Base-by-base conservation (phyloP, 2,888 invertebrate species). In the Agrochola lota region DNA sequence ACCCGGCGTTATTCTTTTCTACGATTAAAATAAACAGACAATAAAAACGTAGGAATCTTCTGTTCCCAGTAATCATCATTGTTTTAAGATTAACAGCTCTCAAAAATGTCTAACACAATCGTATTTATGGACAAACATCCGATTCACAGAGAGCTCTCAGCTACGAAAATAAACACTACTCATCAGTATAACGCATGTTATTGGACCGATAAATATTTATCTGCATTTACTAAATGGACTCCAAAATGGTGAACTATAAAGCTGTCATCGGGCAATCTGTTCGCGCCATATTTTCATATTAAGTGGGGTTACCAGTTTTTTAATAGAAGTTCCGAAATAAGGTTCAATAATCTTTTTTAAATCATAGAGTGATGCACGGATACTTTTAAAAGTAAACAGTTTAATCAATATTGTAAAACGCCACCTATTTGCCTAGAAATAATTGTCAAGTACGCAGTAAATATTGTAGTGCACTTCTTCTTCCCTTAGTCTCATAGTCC, bases 211-310 rank as follows among this genome's bases (percentile, higher is more conserved):
- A 96, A 96, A 96, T 95, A 94, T 96, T 96, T 96, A 95, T 95
- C 95, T 94, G 92, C 94, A 91, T 96, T 95, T 95, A 96, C 95
- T 92, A 95, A 96, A 96, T 96, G 96, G 94, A 95, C 94, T 95
- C 88, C 92, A 94, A 95, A 92, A 95, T 94, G 94, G 94, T 90
- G 85, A 90, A 85, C 87, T 90, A 93, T 96, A 95, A 95, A 96
- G 90, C 95, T 95, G 94, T 96, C 96, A 90, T 79, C 96, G 88
- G 77, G 74, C 83, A 88, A 94, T 96, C 96, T 87, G 81, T 94
- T 94, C 93, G 93, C 95, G 95, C 95, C 94, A 94, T 94, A 93
- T 93, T 88, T 87, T 87, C 83, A 68, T 86, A 83, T 82, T 67
- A 83, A 57, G 49, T 68, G 63, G 85, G 76, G 88, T 76, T 89